Evolutionary conservation across 2,113 vertebrate species (phyloP).

Genomic region (Calidris pugnax): DNA sequence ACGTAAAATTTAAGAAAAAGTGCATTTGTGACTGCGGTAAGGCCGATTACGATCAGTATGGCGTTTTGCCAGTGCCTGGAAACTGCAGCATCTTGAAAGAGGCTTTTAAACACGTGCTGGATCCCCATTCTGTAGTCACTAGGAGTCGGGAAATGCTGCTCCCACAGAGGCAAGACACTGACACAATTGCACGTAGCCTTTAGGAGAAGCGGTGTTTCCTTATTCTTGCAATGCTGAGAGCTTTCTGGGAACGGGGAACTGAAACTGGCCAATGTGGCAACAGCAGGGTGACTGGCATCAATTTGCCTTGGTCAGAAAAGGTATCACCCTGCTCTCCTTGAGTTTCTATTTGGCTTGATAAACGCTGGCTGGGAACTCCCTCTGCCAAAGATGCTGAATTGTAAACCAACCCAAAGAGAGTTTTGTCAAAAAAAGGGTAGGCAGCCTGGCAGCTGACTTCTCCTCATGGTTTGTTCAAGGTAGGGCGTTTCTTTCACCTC

Average conservation of each 20-base stretch:
- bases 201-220: not conserved
- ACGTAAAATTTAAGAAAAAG: not conserved
- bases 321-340: fast-evolving
- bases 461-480: not conserved
- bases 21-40: not conserved
- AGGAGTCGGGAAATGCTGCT: not conserved
- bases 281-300: not conserved
- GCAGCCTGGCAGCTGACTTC: not conserved
- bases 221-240: not conserved
- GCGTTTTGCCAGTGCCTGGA: not conserved
- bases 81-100: not conserved
- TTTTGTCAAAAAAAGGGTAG: not conserved
- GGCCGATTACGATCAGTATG: not conserved
- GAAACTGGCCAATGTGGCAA: not conserved
- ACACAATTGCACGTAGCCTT: not conserved
- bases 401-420: not conserved
- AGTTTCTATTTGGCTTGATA: not conserved
- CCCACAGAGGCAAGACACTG: not conserved
- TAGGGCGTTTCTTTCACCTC: not conserved
- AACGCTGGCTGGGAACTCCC: not conserved
- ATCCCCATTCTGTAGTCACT: not conserved
- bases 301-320: not conserved
- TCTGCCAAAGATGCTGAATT: not conserved
- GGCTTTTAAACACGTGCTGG: not conserved
- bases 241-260: not conserved